Evolutionary conservation across 1,140 invertebrate species (phyloP).

Genomic region (Capitella teleta): DNA sequence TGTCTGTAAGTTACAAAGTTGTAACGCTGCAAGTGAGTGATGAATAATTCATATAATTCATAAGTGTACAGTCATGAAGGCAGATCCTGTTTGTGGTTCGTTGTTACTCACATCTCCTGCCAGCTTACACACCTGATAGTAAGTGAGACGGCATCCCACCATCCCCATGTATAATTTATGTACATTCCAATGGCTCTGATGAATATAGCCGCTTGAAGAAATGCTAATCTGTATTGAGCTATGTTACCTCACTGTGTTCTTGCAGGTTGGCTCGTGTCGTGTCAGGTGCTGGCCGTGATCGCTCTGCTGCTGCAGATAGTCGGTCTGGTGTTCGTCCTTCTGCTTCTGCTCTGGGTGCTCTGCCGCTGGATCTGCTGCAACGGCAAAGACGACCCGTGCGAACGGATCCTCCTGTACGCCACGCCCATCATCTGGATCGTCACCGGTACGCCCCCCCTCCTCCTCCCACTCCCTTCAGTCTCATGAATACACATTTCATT

Average conservation of each 20-base stretch:
- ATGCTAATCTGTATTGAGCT: too few relatives aligned
- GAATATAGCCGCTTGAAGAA: too few relatives aligned
- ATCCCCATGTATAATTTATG: too few relatives aligned
- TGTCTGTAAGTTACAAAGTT: too few relatives aligned
- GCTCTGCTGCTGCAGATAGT: slow-evolving; percentile 10
- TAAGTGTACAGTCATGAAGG: too few relatives aligned
- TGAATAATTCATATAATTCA: too few relatives aligned
- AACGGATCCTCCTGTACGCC: slow-evolving; percentile 9
- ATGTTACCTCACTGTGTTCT: background rate
- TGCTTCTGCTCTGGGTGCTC: slow-evolving; percentile 11
- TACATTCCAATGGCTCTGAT: too few relatives aligned
- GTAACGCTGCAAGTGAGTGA: too few relatives aligned
- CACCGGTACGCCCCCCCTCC: slow-evolving; percentile 5
- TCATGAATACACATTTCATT: background rate
- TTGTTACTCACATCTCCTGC: too few relatives aligned
- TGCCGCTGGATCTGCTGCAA: slow-evolving; percentile 12
- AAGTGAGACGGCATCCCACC: too few relatives aligned
- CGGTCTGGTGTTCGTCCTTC: slow-evolving; percentile 10
- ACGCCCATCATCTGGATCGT: slow-evolving; percentile 13
- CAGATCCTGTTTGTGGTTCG: too few relatives aligned
- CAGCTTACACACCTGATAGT: too few relatives aligned
- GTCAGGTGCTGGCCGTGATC: slow-evolving; percentile 10
- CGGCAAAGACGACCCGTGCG: slow-evolving; percentile 4
- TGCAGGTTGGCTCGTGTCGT: slow-evolving; percentile 11
- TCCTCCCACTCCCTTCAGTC: background rate